Base-by-base conservation (phyloP, 2,888 invertebrate genomes). In the Girardia tigrina region DNA sequence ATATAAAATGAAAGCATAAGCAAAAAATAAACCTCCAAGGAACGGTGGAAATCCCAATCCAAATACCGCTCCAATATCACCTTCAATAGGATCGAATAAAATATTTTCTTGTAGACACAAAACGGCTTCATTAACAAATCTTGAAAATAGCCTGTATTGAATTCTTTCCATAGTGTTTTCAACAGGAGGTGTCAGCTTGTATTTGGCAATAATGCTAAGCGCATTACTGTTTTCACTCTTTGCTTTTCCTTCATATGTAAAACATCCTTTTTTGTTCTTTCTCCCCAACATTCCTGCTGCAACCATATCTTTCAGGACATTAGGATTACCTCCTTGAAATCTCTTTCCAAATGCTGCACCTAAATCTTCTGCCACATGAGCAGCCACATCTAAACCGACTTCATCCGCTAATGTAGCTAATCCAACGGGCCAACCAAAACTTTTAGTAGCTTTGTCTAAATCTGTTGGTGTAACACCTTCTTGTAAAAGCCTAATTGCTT, bases 1-100 rank as follows among this genome's bases (percentile, higher is more conserved):
- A n/a, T n/a, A n/a, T n/a, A 56, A 56, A 12, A 4, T 26, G 1
- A 69, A 28, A n/a, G 12, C 29, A 73, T 14, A 23, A 69, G 4
- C 14, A n/a, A 73, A 26, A 77, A 27, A 75, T 80, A 78, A 79
- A 83, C 86, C 90, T 74, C 98, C 98, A 56, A 91, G 90, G 86
- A 95, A 97, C 83, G 98, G 98, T 70, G 98, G 98, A 87, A 99
- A 99, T 12, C 98, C 98, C 77, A 99, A 88, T 70, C 98, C 98
- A 83, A 99, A 99, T 0, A 99, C 98, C 42, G 95, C 95, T 72
- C 98, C 98, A 77, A 99, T 89, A 84, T 97, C 97, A 78, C 98
- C 98, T 85, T 99, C 98, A 80, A 94, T 85, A 89, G 89, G 81
- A 29, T 72, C 29, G n/a, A 90, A 89, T 72, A 99, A 87, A 79